phyloP scores from a whole-genome alignment of 2,113 vertebrate species.

The Spea bombifrons region DNA sequence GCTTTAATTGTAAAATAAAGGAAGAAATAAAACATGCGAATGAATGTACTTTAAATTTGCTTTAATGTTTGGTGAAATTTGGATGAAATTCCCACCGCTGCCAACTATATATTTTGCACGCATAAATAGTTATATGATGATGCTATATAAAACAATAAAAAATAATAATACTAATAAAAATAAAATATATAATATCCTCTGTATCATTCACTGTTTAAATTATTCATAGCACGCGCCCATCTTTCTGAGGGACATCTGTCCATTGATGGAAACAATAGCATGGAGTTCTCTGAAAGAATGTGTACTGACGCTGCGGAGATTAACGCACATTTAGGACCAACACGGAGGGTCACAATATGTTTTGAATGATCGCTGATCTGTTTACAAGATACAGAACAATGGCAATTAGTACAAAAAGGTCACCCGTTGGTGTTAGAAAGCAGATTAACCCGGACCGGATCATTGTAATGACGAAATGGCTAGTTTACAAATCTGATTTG shows the following conservation, averaged over 20 bases:
- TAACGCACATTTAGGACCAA: background rate
- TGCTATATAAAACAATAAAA: no score
- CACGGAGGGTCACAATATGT: slow-evolving; percentile 22
- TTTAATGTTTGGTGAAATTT: no score
- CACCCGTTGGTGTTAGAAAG: no score
- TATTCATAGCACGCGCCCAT: background rate
- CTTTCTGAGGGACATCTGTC: background rate
- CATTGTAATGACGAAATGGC: no score
- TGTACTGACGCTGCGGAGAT: background rate
- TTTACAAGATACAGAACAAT: slow-evolving; percentile 14
- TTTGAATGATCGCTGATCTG: background rate
- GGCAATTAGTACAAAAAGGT: background rate
- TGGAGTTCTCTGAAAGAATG: background rate
- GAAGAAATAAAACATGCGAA: no score
- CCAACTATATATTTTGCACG: no score
- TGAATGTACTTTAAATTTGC: background rate
- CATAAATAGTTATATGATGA: no score
- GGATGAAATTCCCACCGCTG: no score
- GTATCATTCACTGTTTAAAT: background rate
- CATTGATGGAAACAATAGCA: background rate
- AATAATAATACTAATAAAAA: no score
- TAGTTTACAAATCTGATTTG: no score
- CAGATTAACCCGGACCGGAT: no score
- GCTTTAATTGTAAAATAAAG: no score
- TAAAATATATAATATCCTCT: background rate